Conservation (phyloP, 2,113 vertebrate species). For the Laterallus jamaicensis region DNA sequence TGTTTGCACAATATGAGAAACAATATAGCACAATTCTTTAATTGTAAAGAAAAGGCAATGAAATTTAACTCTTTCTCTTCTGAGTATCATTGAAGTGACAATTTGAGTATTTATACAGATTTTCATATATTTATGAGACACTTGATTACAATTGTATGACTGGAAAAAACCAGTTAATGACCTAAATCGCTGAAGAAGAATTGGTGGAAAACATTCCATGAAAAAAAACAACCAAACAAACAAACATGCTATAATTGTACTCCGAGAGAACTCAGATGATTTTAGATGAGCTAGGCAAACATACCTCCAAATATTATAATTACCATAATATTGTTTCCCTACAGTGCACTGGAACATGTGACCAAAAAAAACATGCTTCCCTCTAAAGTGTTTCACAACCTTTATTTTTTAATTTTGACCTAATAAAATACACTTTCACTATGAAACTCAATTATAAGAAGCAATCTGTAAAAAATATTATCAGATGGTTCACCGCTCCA, state of each 20-base stretch:
- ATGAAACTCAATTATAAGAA: not conserved
- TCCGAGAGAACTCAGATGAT: not conserved
- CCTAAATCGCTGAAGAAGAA: not conserved
- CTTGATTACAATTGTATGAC: not conserved
- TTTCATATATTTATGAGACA: not conserved
- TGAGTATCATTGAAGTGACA: not conserved
- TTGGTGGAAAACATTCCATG: not conserved
- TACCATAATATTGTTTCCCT: not conserved
- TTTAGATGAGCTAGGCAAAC: not conserved
- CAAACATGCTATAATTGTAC: rapidly evolving
- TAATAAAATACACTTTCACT: not conserved
- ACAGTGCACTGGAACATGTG: rapidly evolving
- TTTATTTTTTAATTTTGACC: not conserved
- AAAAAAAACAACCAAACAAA: not conserved
- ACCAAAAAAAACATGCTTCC: not conserved
- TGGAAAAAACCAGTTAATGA: not conserved
- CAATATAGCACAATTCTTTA: not conserved
- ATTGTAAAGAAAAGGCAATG: not conserved
- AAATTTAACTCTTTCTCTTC: not conserved
- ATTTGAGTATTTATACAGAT: not conserved
- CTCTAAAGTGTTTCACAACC: not conserved
- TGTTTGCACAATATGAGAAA: not conserved
- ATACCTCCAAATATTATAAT: not conserved
- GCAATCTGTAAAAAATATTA: not conserved
- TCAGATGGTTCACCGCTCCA: not conserved